A percentile compares a stretch with the other conserved stretches of the same genome.
Evolutionary conservation across 2,797 vertebrate genomes (phyloP).

Genomic region (Petrocephalus schoutedeni): DNA sequence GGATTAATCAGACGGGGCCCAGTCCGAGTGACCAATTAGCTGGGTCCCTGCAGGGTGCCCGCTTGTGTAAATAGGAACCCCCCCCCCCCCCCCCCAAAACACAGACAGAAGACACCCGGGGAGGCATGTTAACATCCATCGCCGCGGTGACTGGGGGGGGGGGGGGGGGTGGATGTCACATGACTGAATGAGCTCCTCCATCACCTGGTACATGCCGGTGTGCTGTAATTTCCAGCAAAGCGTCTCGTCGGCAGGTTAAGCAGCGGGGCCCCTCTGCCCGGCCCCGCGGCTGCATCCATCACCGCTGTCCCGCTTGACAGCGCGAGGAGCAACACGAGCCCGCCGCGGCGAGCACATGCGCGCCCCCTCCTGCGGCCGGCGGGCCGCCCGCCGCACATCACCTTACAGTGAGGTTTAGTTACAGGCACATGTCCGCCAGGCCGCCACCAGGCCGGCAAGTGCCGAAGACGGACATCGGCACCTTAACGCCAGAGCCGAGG

Average conservation of each 20-base stretch:
- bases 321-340: not conserved
- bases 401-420: not conserved
- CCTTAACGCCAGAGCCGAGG: not conserved
- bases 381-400: not conserved
- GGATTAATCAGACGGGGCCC: conserved; percentile 56
- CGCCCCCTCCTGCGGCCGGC: not conserved
- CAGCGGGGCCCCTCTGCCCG: not conserved
- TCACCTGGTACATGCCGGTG: not conserved
- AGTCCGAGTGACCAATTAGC: conserved; percentile 70
- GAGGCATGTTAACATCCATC: not conserved
- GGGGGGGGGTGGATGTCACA: not conserved
- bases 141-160: not conserved
- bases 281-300: not conserved
- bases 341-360: not conserved
- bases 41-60: conserved; percentile 67
- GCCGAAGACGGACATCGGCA: not conserved
- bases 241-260: not conserved
- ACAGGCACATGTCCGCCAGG: not conserved
- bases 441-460: not conserved
- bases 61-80: conserved; percentile 61
- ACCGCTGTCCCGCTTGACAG: not conserved
- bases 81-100: conserved; percentile 51
- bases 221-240: not conserved
- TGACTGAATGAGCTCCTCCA: not conserved
- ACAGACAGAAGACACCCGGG: not conserved